Evolutionary conservation across 2,888 invertebrate species (phyloP).

Genomic region (Eurois occulta): DNA sequence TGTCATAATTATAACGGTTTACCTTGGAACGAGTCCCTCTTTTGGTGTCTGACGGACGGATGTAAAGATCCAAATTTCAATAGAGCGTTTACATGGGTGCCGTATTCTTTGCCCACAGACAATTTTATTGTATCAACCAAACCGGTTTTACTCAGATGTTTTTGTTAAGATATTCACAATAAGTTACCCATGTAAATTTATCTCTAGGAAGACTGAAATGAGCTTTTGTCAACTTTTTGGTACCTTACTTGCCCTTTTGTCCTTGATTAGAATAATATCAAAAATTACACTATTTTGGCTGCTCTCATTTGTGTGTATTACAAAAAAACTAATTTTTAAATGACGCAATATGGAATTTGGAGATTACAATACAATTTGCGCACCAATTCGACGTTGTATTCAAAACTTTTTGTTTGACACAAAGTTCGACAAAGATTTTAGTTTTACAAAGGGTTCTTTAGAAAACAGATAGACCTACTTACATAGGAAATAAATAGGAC

Average conservation of each 20-base stretch:
- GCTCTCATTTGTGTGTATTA: neutral
- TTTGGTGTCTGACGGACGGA: neutral
- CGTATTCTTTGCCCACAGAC: constrained; percentile 13
- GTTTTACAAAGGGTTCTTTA: neutral
- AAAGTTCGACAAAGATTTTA: neutral
- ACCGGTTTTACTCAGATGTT: constrained; percentile 6
- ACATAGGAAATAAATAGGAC: neutral
- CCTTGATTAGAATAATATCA: neutral
- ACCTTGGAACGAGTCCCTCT: neutral
- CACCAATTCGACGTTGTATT: constrained; percentile 4
- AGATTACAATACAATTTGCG: neutral
- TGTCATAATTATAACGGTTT: neutral
- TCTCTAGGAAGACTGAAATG: neutral
- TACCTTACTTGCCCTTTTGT: neutral
- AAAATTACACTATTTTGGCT: neutral
- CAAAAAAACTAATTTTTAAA: constrained; percentile 3
- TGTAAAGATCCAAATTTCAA: constrained; percentile 5
- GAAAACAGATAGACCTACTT: neutral
- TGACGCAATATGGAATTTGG: neutral
- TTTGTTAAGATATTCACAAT: constrained; percentile 22
- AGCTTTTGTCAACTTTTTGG: neutral
- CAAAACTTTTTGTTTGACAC: neutral
- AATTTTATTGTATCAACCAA: neutral
- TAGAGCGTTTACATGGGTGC: neutral
- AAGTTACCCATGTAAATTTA: neutral